Evolutionary conservation across 2,797 vertebrate species (phyloP).

Genomic region (Sebastes minor): DNA sequence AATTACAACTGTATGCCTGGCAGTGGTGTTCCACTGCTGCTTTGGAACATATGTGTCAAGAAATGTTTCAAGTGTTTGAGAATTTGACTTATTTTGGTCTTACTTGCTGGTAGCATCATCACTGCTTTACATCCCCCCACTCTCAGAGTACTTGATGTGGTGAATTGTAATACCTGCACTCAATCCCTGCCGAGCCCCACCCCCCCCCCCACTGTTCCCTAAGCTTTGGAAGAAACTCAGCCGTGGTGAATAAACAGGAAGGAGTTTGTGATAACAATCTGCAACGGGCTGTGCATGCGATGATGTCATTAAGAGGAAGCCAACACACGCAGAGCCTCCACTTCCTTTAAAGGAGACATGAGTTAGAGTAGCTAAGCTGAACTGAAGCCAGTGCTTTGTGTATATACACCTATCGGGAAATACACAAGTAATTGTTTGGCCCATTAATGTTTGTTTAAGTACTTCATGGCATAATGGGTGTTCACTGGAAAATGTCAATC

Average conservation of each 20-base stretch:
- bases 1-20: background rate
- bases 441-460: constrained; percentile 11
- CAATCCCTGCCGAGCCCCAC: background rate
- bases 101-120: background rate
- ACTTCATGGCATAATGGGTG: constrained; percentile 12
- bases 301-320: constrained; percentile 74
- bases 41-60: background rate
- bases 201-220: constrained; percentile 20
- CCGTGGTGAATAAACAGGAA: constrained; percentile 80
- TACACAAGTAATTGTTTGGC: constrained; percentile 32
- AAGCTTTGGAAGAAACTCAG: constrained; percentile 24
- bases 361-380: constrained; percentile 21
- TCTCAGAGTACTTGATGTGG: background rate
- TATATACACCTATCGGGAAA: constrained; percentile 31
- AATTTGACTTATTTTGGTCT: background rate
- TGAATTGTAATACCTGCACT: background rate
- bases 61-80: background rate
- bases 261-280: constrained; percentile 76
- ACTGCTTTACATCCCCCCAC: background rate
- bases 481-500: constrained; percentile 27
- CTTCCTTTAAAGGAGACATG: constrained; percentile 76
- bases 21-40: background rate
- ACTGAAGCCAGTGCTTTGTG: constrained; percentile 16
- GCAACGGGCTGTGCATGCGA: constrained; percentile 34
- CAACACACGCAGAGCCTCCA: constrained; percentile 30